phyloP scores from a whole-genome alignment of 2,888 invertebrate genomes.

The Lasioglossum vierecki region DNA sequence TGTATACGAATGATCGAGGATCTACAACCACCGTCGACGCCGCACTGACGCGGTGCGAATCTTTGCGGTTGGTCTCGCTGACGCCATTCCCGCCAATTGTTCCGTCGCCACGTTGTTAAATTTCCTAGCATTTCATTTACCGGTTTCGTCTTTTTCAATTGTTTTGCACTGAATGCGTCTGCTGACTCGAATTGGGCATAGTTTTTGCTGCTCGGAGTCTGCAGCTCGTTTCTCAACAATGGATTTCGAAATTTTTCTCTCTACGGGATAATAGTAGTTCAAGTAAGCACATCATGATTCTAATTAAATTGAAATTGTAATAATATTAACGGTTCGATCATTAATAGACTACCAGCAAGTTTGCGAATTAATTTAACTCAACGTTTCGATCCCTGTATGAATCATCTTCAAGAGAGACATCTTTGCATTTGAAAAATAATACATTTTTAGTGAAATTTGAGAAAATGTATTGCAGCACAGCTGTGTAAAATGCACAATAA shows the following conservation, averaged over 20 bases:
- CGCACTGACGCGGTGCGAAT: not conserved
- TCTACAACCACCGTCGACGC: not conserved
- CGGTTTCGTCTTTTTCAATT: not conserved
- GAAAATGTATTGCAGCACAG: too few species aligned
- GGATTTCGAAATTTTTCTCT: not conserved
- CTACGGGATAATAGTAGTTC: not conserved
- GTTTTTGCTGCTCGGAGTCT: not conserved
- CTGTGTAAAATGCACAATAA: too few species aligned
- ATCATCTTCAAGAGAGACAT: too few species aligned
- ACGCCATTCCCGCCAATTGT: not conserved
- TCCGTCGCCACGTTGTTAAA: not conserved
- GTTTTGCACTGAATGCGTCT: not conserved
- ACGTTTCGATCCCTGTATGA: too few species aligned
- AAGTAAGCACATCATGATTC: too few species aligned
- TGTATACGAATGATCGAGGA: not conserved
- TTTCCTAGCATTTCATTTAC: not conserved
- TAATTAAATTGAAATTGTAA: too few species aligned
- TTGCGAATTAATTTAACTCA: too few species aligned
- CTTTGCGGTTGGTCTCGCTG: not conserved
- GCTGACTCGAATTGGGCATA: not conserved
- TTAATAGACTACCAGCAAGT: too few species aligned
- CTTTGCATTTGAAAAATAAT: too few species aligned
- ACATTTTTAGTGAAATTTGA: too few species aligned
- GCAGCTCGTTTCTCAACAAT: not conserved
- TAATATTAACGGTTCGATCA: too few species aligned